These are phyloP conservation scores for Pantherophis vulpinus DNA, from an alignment of 2,797 vertebrate species.

Conservation along the genomic window DNA sequence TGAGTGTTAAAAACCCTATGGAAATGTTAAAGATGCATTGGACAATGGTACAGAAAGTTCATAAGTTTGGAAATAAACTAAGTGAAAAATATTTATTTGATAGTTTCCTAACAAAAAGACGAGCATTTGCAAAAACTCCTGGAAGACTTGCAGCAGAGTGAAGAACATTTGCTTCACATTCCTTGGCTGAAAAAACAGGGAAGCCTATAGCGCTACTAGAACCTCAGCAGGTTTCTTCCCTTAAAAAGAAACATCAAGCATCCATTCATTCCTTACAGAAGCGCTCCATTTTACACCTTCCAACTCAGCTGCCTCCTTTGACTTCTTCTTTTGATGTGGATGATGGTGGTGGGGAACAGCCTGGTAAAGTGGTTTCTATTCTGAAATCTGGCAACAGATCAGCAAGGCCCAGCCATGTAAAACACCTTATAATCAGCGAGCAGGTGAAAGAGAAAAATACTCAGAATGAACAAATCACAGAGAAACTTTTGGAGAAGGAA, in stretches of 20 bases:
- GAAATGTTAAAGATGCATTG: too few relatives aligned
- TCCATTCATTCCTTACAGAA: not conserved
- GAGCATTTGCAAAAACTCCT: too few relatives aligned
- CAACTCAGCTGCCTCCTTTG: not conserved
- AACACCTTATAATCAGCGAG: too few relatives aligned
- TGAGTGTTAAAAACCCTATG: too few relatives aligned
- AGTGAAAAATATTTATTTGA: too few relatives aligned
- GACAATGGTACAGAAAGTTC: too few relatives aligned
- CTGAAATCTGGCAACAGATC: not conserved
- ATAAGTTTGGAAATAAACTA: too few relatives aligned
- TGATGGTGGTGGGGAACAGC: not conserved
- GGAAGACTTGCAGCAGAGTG: too few relatives aligned
- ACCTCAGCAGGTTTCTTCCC: not conserved
- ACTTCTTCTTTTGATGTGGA: not conserved
- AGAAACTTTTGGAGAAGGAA: not conserved
- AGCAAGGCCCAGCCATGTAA: not conserved
- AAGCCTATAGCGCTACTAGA: not conserved
- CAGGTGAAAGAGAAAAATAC: not conserved
- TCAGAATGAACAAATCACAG: not conserved
- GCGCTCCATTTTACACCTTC: rapidly evolving
- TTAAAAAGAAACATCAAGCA: not conserved
- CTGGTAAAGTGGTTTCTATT: not conserved
- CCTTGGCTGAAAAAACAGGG: rapidly evolving
- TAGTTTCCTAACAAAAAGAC: too few relatives aligned
- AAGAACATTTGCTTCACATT: not conserved